Conservation (phyloP, 92 coral and sea anemone genomes). For the Pocillopora meandrina region DNA sequence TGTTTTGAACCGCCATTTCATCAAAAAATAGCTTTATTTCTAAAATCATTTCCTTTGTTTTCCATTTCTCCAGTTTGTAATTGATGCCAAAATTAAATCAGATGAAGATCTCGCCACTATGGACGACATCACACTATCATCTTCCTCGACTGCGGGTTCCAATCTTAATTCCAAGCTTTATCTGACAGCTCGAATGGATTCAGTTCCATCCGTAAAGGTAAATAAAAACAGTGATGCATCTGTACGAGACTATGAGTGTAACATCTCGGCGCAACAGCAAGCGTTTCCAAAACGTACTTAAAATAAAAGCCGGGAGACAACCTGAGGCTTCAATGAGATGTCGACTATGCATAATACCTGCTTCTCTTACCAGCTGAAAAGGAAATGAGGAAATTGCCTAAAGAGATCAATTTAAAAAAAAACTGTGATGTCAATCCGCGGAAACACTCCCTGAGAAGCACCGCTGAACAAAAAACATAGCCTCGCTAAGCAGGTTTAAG, state of each 20-base stretch:
- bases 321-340: too few species aligned
- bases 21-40: neutral
- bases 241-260: neutral
- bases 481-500: too few species aligned
- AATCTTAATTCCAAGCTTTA: conserved; percentile 65
- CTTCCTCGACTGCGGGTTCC: conserved; percentile 35
- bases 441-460: too few species aligned
- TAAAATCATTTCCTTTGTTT: neutral
- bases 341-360: too few species aligned
- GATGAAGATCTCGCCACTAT: conserved; percentile 38
- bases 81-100: conserved; percentile 63
- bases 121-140: conserved; percentile 68
- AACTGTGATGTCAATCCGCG: too few species aligned
- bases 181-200: conserved; percentile 84
- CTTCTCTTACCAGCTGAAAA: too few species aligned
- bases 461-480: too few species aligned
- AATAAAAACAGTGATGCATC: neutral
- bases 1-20: too few species aligned
- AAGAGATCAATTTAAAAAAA: too few species aligned
- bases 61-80: conserved; percentile 63
- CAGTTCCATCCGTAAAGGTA: conserved; percentile 91
- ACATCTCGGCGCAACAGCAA: neutral
- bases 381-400: too few species aligned
- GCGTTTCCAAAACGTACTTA: too few species aligned
- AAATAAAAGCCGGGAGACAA: too few species aligned